A percentile compares a stretch with the other conserved stretches of the same genome.
These are phyloP conservation scores for Enhydra lutris DNA, from an alignment of 2,113 vertebrate genomes.

Conservation along the genomic window DNA sequence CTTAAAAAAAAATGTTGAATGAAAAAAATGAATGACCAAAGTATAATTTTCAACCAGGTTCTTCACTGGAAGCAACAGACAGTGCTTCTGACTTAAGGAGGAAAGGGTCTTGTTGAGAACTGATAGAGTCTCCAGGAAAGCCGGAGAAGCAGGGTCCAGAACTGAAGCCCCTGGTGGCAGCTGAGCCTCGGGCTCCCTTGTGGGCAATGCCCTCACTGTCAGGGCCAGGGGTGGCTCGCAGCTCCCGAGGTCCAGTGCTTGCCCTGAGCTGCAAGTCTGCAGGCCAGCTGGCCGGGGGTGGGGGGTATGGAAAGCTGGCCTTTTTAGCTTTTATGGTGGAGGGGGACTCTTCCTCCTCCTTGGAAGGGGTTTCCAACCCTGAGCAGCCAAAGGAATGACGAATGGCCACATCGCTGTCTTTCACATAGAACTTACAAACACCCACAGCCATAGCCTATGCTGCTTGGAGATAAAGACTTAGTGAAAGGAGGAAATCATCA, in stretches of 20 bases:
- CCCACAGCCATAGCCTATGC: background rate
- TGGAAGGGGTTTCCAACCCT: background rate
- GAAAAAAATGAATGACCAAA: no score
- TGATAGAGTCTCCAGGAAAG: background rate
- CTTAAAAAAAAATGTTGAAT: no score
- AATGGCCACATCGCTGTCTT: background rate
- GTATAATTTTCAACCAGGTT: no score
- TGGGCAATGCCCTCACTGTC: fast-evolving
- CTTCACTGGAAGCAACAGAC: no score
- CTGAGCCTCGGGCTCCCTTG: background rate
- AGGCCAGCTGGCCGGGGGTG: background rate
- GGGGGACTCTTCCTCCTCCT: background rate
- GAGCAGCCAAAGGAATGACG: background rate
- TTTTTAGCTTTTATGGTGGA: background rate
- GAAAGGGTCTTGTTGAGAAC: background rate
- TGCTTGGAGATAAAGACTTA: background rate
- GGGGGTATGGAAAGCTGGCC: background rate
- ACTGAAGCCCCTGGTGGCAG: background rate
- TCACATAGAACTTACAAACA: no score
- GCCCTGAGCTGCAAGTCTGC: background rate
- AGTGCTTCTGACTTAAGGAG: background rate
- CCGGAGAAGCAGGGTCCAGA: background rate
- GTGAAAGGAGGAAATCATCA: background rate
- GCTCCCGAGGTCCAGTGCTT: no score
- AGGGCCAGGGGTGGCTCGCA: background rate